Evolutionary conservation across 2,888 invertebrate genomes (phyloP), one percentile per base, ranked within the genome.

Genomic region (Adelphocoris suturalis): DNA sequence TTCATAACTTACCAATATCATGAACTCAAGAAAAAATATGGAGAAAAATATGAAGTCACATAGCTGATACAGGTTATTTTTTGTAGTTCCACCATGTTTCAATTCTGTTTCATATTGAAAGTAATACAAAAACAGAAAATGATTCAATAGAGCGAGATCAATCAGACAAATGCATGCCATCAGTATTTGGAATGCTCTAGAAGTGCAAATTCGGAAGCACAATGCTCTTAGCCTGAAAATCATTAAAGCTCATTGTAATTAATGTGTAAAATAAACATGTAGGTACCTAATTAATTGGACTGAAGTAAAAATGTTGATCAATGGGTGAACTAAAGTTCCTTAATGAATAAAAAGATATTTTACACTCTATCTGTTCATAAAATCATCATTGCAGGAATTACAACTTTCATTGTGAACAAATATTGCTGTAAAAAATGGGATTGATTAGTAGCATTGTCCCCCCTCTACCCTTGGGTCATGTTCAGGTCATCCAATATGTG

Each of bases 201-300:
- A 86, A 2, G 86, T 76, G 61, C 90, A 90, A 78, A 90, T 47
- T 28, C 90, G 68, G 61, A 90, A 90, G 80, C 90, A 90, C 11
- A 85, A 19, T 14, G 86, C 90, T 57, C 90, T 46, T 12, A 90
- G 48, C 52, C 88, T 88, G 88, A 52, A 88, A 88, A 61, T 14
- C 0, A 57, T 1, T 19, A 37, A 7, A 37, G 7, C 2, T 37
- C 37, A 37, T 37, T 37, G 37, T 37, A 4, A 75, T 23, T n/a
- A 11, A 75, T 75, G 19, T 4, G 23, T 27, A 13, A 19, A 75
- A 11, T 11, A 75, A 52, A 7, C 1, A 11, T 52, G 12, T 52
- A 52, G 52, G 4, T 52, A 52, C 1, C 12, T 52, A 52, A 11
- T 37, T 37, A 7, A 37, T 4, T 37, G 37, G 37, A n/a, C 37